Evolutionary conservation across 2,888 invertebrate genomes (phyloP).

Genomic region (Drosophila macrospina): DNA sequence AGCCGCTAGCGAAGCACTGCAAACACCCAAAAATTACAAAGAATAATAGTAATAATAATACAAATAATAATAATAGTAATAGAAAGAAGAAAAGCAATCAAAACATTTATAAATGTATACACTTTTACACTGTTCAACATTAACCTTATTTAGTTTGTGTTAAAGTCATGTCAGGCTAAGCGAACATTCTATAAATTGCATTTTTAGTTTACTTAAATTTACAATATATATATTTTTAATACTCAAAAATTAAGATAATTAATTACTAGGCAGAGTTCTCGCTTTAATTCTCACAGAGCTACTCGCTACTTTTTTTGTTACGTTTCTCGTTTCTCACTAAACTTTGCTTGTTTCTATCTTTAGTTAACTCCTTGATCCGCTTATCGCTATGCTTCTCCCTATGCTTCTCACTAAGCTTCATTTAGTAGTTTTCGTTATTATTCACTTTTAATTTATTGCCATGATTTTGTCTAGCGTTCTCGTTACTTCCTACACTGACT

Average conservation of each 20-base stretch:
- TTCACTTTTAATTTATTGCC: neutral
- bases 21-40: conserved; percentile 46
- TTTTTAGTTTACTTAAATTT: too few relatives aligned
- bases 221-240: too few relatives aligned
- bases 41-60: conserved; percentile 5
- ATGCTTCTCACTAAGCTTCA: neutral
- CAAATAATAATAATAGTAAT: neutral
- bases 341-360: neutral
- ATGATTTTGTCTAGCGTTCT: too few relatives aligned
- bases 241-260: too few relatives aligned
- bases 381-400: neutral
- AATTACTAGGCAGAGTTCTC: too few relatives aligned
- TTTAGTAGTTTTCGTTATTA: neutral
- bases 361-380: neutral
- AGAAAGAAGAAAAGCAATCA: too few relatives aligned
- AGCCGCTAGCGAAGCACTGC: conserved; percentile 76
- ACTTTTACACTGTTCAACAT: too few relatives aligned
- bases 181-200: too few relatives aligned
- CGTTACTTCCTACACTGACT: neutral
- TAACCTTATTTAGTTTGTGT: too few relatives aligned
- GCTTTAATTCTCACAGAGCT: neutral
- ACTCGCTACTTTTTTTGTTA: neutral
- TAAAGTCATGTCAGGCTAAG: too few relatives aligned
- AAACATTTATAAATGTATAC: too few relatives aligned
- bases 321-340: neutral